Evolutionary conservation across 2,113 vertebrate genomes (phyloP).

Genomic region (human): DNA sequence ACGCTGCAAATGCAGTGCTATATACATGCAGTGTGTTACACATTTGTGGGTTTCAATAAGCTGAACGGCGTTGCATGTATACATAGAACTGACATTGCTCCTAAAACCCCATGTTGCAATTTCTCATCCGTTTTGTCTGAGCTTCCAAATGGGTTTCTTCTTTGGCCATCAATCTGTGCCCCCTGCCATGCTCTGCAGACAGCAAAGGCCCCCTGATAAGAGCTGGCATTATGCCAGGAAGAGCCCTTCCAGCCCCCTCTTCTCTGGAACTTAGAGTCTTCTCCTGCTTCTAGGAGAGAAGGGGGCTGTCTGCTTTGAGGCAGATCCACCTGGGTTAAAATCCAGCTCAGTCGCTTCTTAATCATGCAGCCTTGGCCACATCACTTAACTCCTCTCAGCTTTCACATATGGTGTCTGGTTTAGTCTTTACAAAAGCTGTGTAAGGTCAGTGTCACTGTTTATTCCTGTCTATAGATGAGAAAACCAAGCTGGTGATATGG

Average conservation of each 20-base stretch:
- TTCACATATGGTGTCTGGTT: background rate
- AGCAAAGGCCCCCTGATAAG: background rate
- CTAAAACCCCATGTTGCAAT: rapidly evolving
- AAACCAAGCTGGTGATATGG: too few relatives aligned
- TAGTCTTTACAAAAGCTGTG: too few relatives aligned
- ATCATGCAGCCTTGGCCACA: rapidly evolving
- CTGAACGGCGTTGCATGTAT: rapidly evolving
- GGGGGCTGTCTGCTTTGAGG: background rate
- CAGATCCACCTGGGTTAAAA: background rate
- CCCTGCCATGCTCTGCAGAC: background rate
- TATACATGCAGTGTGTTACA: too few relatives aligned
- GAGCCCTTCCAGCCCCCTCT: background rate
- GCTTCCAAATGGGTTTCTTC: background rate
- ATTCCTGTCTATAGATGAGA: background rate
- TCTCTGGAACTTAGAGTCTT: rapidly evolving
- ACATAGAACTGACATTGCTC: background rate
- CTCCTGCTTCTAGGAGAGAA: background rate
- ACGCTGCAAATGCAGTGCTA: rapidly evolving
- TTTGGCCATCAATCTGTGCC: background rate
- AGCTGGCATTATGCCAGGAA: rapidly evolving
- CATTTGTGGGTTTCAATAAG: rapidly evolving
- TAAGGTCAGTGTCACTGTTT: rapidly evolving
- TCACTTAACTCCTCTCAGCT: background rate
- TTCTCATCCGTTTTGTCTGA: background rate
- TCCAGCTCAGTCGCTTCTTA: background rate